Evolutionary conservation across 30 jellyfish, hydroid and myxozoan genomes (phyloP).

Genomic region (Clytia hemisphaerica): DNA sequence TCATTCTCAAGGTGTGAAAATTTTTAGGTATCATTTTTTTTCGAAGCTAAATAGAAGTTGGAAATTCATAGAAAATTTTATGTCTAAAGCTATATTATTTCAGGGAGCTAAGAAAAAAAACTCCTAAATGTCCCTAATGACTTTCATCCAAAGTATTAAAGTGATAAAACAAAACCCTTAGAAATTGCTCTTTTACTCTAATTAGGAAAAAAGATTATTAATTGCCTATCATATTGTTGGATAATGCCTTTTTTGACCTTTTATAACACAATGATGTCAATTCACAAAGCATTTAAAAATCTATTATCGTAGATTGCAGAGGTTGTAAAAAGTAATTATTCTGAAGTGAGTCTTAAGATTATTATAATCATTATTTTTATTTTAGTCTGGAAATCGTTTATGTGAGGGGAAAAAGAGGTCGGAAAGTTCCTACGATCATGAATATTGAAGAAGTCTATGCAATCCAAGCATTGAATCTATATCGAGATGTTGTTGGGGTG

Average conservation of each 20-base stretch:
- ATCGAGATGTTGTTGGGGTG: constrained; percentile 24
- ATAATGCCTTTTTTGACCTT: background rate
- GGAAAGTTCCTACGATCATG: constrained; percentile 28
- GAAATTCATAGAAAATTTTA: too few relatives aligned
- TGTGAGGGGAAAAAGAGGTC: constrained; percentile 37
- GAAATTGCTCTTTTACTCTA: background rate
- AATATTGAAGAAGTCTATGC: constrained; percentile 13
- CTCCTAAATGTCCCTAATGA: too few relatives aligned
- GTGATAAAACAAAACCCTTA: too few relatives aligned
- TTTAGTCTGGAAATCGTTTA: constrained; percentile 37
- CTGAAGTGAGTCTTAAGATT: background rate
- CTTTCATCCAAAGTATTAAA: too few relatives aligned
- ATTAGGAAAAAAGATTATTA: background rate
- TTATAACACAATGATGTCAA: background rate
- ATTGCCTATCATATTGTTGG: background rate
- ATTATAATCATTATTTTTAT: background rate
- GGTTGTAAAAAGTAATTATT: background rate
- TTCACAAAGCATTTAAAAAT: background rate
- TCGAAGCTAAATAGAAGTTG: too few relatives aligned
- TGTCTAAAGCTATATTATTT: too few relatives aligned
- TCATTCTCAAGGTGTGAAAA: too few relatives aligned
- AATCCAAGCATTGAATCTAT: constrained; percentile 19
- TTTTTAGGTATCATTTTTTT: too few relatives aligned
- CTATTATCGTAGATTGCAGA: background rate
- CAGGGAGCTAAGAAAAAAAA: too few relatives aligned